phyloP scores from a whole-genome alignment of 2,113 vertebrate species.

The Pungitius pungitius region DNA sequence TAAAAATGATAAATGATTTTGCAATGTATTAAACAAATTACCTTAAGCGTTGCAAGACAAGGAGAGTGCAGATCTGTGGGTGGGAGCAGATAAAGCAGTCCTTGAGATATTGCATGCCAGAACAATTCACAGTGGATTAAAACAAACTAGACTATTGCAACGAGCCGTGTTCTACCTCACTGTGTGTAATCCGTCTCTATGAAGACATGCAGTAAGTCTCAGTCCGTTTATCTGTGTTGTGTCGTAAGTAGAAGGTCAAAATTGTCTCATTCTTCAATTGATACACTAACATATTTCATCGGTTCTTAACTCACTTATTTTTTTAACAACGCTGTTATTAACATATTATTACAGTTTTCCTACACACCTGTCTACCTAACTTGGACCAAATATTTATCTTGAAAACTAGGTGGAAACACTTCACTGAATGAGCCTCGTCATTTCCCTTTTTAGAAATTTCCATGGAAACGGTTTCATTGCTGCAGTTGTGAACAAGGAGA shows the following conservation, averaged over 20 bases:
- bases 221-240: background rate
- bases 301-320: background rate
- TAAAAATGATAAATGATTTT: slow-evolving; percentile 73
- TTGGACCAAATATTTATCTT: background rate
- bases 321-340: background rate
- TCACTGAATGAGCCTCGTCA: background rate
- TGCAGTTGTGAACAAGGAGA: background rate
- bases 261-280: background rate
- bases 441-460: background rate
- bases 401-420: background rate
- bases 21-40: slow-evolving; percentile 71
- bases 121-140: slow-evolving; percentile 41
- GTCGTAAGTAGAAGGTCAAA: background rate
- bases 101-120: slow-evolving; percentile 58
- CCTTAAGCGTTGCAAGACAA: slow-evolving; percentile 47
- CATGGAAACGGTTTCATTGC: background rate
- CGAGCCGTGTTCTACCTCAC: slow-evolving; percentile 10
- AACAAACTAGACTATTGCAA: slow-evolving; percentile 42
- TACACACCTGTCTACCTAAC: background rate
- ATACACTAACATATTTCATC: background rate
- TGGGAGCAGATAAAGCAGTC: slow-evolving; percentile 60
- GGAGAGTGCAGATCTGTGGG: slow-evolving; percentile 48
- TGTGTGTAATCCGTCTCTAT: background rate
- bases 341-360: background rate
- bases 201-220: background rate